Evolutionary conservation across 2,113 vertebrate genomes (phyloP), one percentile per base, ranked within the genome.

Genomic region (Columba livia): DNA sequence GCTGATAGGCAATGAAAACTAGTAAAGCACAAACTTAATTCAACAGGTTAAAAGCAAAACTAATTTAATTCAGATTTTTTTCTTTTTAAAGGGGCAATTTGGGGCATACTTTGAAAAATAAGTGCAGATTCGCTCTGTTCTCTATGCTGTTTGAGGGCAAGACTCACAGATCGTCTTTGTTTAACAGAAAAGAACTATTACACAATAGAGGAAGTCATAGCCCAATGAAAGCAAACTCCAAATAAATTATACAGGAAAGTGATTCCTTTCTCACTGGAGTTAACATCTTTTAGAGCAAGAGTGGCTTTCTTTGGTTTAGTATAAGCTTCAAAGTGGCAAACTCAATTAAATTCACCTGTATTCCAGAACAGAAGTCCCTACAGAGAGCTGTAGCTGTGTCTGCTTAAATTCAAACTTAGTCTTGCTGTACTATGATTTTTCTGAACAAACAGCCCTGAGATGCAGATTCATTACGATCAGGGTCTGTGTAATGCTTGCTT

Each of bases 171-270:
- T 13, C 54, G 12, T 21, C 28, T 74, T 21, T 42, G 4, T 24
- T 26, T 66, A 38, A 60, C 1, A 75, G 61, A 72, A 19, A 73
- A 88, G 24, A 66, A 72, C 32, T 26, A 24, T 56, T 10, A 85
- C 16, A 93, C 70, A 89, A 81, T 62, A 66, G 21, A 88, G 79
- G 82, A 94, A 90, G 85, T 80, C 47, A 79, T 38, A 94, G 56
- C n/a, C 67, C 36, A 93, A 12, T 17, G 21, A 66, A 85, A 58
- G 66, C 75, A 93, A 90, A 82, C 71, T 85, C 66, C 67, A 88
- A 90, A 72, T 61, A 29, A 88, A 4, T 72, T 12, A 69, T 38
- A 77, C 16, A 57, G 65, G 56, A 80, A 84, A 70, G 57, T 44
- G 48, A 85, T 36, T 88, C 58, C 70, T 36, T 69, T 83, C 50